phyloP scores from a whole-genome alignment of 2,888 invertebrate genomes.

The Crossocerus cetratus region DNA sequence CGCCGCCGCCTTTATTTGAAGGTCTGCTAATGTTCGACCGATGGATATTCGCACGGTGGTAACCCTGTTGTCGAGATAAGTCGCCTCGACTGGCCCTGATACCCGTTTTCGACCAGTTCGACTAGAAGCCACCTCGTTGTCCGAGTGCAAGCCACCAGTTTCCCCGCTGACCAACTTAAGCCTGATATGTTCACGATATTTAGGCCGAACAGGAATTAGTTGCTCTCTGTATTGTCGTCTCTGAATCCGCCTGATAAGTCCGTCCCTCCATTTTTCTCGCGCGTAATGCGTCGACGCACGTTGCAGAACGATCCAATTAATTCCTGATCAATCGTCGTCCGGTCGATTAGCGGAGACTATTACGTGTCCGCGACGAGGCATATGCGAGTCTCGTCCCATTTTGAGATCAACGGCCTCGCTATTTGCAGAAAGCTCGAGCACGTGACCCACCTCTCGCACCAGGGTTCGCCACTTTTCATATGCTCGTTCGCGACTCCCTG shows the following conservation, averaged over 20 bases:
- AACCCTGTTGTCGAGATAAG: slow-evolving; percentile 24
- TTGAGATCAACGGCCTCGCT: slow-evolving; percentile 30
- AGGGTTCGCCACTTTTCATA: not conserved
- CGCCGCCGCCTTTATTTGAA: slow-evolving; percentile 19
- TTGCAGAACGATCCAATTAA: not conserved
- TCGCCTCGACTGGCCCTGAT: slow-evolving; percentile 5
- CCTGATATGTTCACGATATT: not conserved
- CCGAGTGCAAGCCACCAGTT: not conserved
- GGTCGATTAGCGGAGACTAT: not conserved
- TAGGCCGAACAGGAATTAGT: no score
- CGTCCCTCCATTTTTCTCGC: no score
- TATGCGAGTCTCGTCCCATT: not conserved
- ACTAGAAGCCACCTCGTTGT: slow-evolving; percentile 16
- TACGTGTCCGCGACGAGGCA: not conserved
- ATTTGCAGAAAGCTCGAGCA: slow-evolving; percentile 39
- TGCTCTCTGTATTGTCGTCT: no score
- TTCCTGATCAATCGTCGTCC: not conserved
- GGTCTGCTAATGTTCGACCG: slow-evolving; percentile 13
- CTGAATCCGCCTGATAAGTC: no score
- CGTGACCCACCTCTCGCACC: slow-evolving; percentile 19
- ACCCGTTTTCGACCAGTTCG: slow-evolving; percentile 19
- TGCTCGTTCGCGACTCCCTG: no score
- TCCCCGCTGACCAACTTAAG: not conserved
- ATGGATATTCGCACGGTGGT: slow-evolving; percentile 15
- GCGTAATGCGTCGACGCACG: not conserved